Evolutionary conservation across 1,140 invertebrate genomes (phyloP).

Genomic region (Drosophila nikananu): DNA sequence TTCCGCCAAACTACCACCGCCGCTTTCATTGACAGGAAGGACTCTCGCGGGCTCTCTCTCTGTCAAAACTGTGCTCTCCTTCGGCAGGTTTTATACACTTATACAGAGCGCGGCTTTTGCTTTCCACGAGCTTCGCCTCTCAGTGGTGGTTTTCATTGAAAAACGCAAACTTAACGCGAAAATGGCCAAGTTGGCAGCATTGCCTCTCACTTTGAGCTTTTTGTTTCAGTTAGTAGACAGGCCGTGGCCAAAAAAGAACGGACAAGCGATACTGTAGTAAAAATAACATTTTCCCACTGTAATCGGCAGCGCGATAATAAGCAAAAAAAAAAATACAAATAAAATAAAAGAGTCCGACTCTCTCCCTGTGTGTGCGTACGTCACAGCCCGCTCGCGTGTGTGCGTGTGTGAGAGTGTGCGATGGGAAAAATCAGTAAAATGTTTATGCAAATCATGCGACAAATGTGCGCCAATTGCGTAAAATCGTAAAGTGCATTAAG

Average conservation of each 20-base stretch:
- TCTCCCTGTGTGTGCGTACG: slow-evolving; percentile 40
- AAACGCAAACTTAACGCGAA: background rate
- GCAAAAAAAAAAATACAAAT: slow-evolving; percentile 34
- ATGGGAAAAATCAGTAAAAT: slow-evolving; percentile 69
- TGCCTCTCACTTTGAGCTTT: slow-evolving; percentile 1
- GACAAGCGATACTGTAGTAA: slow-evolving; percentile 43
- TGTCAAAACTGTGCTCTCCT: background rate
- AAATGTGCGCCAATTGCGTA: slow-evolving; percentile 67
- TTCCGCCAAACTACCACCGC: slow-evolving; percentile 19
- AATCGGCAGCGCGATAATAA: slow-evolving; percentile 54
- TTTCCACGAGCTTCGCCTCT: slow-evolving; percentile 16
- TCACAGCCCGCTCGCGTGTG: slow-evolving; percentile 31
- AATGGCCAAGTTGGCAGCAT: background rate
- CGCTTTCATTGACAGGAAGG: slow-evolving; percentile 6
- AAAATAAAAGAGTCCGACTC: slow-evolving; percentile 22
- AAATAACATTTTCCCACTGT: slow-evolving; percentile 36
- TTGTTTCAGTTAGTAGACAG: slow-evolving; percentile 59
- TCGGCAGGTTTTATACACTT: slow-evolving; percentile 32
- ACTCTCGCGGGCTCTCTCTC: slow-evolving; percentile 3
- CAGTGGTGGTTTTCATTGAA: slow-evolving; percentile 5
- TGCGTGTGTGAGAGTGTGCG: slow-evolving; percentile 29
- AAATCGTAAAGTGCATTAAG: slow-evolving; percentile 64
- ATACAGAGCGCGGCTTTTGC: slow-evolving; percentile 48
- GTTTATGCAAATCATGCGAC: slow-evolving; percentile 68
- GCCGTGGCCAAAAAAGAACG: slow-evolving; percentile 52